Evolutionary conservation across 2,113 vertebrate species (phyloP).

Genomic region (Zosterops hypoxanthus): DNA sequence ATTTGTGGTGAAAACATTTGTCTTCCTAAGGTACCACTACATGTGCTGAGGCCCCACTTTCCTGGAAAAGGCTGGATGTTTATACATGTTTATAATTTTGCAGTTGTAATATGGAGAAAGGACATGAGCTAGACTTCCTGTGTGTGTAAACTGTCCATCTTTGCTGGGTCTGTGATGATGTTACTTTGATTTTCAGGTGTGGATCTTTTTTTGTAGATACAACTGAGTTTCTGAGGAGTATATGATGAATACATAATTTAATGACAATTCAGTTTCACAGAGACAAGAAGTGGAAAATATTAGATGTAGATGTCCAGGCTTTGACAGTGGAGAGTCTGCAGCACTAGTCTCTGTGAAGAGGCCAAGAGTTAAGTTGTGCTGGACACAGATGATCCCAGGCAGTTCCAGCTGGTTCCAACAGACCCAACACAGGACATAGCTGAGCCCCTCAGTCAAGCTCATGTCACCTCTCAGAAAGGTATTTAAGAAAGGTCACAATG

Average conservation of each 20-base stretch:
- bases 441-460: background rate
- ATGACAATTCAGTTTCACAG: background rate
- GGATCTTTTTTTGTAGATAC: background rate
- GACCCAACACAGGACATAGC: background rate
- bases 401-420: background rate
- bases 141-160: background rate
- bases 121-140: fast-evolving
- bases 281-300: background rate
- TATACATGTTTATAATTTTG: background rate
- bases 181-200: background rate
- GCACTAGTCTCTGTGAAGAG: background rate
- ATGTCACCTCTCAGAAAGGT: background rate
- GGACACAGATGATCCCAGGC: background rate
- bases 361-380: background rate
- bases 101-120: background rate
- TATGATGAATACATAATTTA: background rate
- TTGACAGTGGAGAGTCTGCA: background rate
- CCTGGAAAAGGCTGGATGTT: background rate
- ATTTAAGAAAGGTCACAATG: background rate
- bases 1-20: fast-evolving
- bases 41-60: background rate
- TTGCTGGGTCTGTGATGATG: background rate
- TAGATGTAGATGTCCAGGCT: background rate
- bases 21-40: background rate
- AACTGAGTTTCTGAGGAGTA: background rate